Evolutionary conservation across 2,113 vertebrate genomes (phyloP).

Genomic region (Sialia sialis): DNA sequence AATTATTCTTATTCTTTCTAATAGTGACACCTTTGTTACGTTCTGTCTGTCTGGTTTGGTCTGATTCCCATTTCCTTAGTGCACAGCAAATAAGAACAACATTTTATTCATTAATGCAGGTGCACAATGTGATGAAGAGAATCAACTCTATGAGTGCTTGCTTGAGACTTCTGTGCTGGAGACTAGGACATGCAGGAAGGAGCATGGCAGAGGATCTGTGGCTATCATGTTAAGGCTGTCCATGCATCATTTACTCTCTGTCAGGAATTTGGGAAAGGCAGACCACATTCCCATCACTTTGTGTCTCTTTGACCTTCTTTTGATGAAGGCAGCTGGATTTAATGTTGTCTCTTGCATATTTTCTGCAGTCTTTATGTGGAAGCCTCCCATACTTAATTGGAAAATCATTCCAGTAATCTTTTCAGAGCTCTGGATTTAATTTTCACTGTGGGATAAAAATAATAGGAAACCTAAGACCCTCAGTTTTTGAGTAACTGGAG

Average conservation of each 20-base stretch:
- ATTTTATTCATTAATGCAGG: not conserved
- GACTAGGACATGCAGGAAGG: not conserved
- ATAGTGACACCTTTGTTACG: not conserved
- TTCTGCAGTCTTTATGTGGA: not conserved
- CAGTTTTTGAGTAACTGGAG: not conserved
- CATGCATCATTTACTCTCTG: not conserved
- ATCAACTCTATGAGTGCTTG: not conserved
- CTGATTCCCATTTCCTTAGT: not conserved
- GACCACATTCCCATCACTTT: not conserved
- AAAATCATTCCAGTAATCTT: not conserved
- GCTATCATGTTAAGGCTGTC: not conserved
- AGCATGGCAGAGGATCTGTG: not conserved
- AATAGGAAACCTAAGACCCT: not conserved
- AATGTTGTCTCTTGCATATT: not conserved
- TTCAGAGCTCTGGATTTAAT: not conserved
- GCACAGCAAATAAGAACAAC: not conserved
- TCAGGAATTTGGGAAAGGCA: not conserved
- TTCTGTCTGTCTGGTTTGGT: not conserved
- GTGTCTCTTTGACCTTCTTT: not conserved
- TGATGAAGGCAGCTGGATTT: not conserved
- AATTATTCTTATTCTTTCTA: not conserved
- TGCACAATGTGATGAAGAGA: not conserved
- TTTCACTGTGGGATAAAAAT: not conserved
- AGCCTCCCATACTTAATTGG: not conserved
- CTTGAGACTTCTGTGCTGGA: not conserved